Evolutionary conservation across 2,888 invertebrate species (phyloP).

Genomic region (Copidosoma aretas): DNA sequence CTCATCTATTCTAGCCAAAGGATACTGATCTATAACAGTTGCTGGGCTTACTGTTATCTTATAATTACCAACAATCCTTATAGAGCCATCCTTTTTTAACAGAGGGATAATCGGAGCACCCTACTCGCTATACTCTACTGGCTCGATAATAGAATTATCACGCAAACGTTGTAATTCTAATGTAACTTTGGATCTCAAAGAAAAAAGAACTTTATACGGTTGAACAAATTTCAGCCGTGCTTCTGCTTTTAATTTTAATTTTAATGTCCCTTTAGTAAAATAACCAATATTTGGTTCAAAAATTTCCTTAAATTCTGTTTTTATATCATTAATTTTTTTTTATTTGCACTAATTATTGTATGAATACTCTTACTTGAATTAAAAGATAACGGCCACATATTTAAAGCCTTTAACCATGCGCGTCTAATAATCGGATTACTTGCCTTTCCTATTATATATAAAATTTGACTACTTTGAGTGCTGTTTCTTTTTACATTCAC

Average conservation of each 20-base stretch:
- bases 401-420: slow-evolving; percentile 30
- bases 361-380: neutral
- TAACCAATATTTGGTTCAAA: slow-evolving; percentile 30
- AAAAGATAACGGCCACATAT: slow-evolving; percentile 32
- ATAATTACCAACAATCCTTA: slow-evolving; percentile 50
- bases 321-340: neutral
- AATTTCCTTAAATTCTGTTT: slow-evolving; percentile 22
- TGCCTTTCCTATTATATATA: too few species aligned
- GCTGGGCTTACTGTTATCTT: slow-evolving; percentile 42
- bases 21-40: slow-evolving; percentile 38
- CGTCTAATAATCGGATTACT: slow-evolving; percentile 33
- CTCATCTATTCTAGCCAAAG: slow-evolving; percentile 42
- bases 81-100: slow-evolving; percentile 43
- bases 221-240: slow-evolving; percentile 7
- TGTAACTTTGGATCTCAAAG: slow-evolving; percentile 25
- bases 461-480: too few species aligned
- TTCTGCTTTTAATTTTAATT: slow-evolving; percentile 8
- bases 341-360: slow-evolving; percentile 10
- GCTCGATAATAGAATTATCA: slow-evolving; percentile 1
- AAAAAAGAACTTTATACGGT: slow-evolving; percentile 16
- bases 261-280: slow-evolving; percentile 21
- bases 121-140: slow-evolving; percentile 17
- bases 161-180: slow-evolving; percentile 11
- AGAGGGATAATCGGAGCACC: slow-evolving; percentile 49
- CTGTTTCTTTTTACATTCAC: too few species aligned